Percentiles rank a stretch among this genome's conserved stretches.
Conservation (phyloP, 2,113 vertebrate genomes). For the Rhabdornis inornatus region DNA sequence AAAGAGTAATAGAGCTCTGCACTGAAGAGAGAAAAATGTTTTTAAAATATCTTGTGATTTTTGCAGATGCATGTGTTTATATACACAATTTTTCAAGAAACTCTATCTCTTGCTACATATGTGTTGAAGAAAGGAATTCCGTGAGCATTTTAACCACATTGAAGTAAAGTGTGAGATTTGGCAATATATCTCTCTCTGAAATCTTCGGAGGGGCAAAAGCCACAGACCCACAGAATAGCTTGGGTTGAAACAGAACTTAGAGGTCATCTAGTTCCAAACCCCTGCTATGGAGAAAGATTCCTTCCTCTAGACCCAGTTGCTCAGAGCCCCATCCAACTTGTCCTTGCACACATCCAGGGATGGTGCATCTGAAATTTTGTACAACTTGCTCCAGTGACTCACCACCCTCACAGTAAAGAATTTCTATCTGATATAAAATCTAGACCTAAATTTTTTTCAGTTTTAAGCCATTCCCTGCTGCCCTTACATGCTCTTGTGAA, state of each 20-base stretch:
- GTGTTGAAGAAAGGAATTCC: not conserved
- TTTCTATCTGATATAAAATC: not conserved
- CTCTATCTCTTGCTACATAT: not conserved
- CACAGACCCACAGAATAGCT: not conserved
- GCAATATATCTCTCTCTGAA: not conserved
- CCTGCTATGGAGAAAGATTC: not conserved
- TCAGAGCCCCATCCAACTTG: no score
- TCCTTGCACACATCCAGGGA: not conserved
- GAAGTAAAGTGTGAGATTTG: not conserved
- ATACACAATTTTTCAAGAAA: not conserved
- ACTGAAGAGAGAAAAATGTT: not conserved
- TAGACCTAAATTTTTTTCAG: not conserved
- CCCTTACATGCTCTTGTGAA: not conserved
- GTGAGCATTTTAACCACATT: not conserved
- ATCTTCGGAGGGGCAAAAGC: not conserved
- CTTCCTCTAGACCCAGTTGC: not conserved
- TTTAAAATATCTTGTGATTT: not conserved
- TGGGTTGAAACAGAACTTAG: not conserved
- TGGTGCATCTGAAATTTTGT: rapidly evolving
- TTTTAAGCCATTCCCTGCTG: not conserved
- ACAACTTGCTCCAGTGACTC: not conserved
- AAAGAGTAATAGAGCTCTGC: not conserved
- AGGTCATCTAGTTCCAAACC: not conserved
- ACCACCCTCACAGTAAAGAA: not conserved
- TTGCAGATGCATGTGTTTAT: not conserved